Conservation (phyloP, 1,140 invertebrate genomes). For the Lethrus apterus region DNA sequence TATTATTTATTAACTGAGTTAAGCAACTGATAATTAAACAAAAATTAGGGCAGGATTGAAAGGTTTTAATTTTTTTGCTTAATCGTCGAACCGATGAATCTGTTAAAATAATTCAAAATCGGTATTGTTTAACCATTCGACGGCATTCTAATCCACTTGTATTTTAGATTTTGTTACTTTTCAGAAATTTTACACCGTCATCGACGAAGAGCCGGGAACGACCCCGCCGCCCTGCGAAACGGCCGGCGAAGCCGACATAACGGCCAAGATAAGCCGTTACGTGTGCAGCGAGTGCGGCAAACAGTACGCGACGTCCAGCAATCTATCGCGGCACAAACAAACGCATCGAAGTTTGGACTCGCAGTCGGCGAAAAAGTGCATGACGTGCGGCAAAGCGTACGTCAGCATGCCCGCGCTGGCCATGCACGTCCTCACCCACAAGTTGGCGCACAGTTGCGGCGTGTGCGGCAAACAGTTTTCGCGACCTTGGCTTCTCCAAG, state of each 20-base stretch:
- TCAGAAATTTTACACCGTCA: slow-evolving; percentile 37
- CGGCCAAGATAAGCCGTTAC: slow-evolving; percentile 55
- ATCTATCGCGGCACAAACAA: slow-evolving; percentile 93
- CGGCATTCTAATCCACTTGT: too few relatives aligned
- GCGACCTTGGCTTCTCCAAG: slow-evolving; percentile 94
- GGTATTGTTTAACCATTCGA: too few relatives aligned
- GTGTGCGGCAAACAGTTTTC: slow-evolving; percentile 96
- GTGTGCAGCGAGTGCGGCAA: slow-evolving; percentile 94
- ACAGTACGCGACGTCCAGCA: slow-evolving; percentile 93
- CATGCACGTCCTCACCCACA: slow-evolving; percentile 94
- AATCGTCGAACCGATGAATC: too few relatives aligned
- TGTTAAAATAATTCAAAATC: too few relatives aligned
- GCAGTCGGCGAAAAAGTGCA: slow-evolving; percentile 86
- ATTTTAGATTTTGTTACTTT: too few relatives aligned
- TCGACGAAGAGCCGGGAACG: slow-evolving; percentile 27
- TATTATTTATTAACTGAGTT: too few relatives aligned
- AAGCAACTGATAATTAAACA: too few relatives aligned
- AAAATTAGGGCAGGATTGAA: too few relatives aligned
- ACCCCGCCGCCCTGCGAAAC: slow-evolving; percentile 23
- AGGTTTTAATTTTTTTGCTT: too few relatives aligned
- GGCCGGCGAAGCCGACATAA: slow-evolving; percentile 20
- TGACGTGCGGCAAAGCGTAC: slow-evolving; percentile 91
- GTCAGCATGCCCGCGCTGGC: slow-evolving; percentile 95
- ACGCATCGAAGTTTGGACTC: slow-evolving; percentile 92
- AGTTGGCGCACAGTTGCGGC: slow-evolving; percentile 81